Evolutionary conservation across 2,113 vertebrate species (phyloP).

Genomic region (Perca fluviatilis): DNA sequence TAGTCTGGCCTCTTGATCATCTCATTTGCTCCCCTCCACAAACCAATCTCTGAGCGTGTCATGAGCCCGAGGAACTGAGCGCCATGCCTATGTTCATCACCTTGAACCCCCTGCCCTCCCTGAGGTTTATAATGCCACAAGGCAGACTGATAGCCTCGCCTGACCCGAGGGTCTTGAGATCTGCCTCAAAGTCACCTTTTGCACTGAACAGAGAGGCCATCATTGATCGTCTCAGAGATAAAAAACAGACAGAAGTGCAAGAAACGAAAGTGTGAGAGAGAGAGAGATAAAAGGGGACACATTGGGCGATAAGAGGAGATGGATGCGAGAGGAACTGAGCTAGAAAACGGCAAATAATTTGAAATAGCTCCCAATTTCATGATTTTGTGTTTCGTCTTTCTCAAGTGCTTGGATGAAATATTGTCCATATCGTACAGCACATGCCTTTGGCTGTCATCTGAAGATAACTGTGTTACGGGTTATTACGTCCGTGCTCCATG

Average conservation of each 20-base stretch:
- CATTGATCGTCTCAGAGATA: constrained; percentile 54
- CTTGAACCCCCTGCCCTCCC: constrained; percentile 9
- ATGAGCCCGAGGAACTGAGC: background rate
- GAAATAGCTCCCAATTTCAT: constrained; percentile 41
- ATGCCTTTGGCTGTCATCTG: constrained; percentile 39
- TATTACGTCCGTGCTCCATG: background rate
- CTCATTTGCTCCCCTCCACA: constrained; percentile 9
- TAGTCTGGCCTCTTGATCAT: constrained; percentile 19
- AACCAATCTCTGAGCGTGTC: constrained; percentile 42
- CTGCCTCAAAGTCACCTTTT: constrained; percentile 48
- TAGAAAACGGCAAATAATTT: constrained; percentile 39
- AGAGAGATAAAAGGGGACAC: constrained; percentile 30
- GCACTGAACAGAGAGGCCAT: constrained; percentile 30
- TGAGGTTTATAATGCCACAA: constrained; percentile 4
- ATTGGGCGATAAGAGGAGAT: constrained; percentile 31
- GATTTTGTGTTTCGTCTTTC: constrained; percentile 58
- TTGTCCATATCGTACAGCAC: background rate
- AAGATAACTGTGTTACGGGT: constrained; percentile 32
- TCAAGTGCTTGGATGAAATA: constrained; percentile 20
- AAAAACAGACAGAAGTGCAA: constrained; percentile 27
- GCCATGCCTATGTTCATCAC: constrained; percentile 29
- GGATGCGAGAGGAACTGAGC: constrained; percentile 17
- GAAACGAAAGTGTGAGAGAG: background rate
- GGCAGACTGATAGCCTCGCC: constrained; percentile 12
- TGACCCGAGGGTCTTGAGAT: constrained; percentile 25